Evolutionary conservation across 2,797 vertebrate genomes (phyloP), one percentile per base, ranked within the genome.

Genomic region (Parauchenoglanis punctatus): DNA sequence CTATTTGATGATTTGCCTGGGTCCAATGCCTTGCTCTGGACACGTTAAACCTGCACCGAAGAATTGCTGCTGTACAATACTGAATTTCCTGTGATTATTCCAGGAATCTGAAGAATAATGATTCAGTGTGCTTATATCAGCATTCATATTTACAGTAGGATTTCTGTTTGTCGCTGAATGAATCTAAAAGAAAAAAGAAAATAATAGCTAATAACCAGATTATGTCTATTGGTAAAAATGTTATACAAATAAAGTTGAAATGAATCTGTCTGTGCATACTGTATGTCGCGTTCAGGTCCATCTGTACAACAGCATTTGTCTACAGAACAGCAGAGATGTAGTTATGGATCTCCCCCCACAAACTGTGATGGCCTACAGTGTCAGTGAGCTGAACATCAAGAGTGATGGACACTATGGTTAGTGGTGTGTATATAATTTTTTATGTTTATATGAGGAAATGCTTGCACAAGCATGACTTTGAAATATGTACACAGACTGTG

Each of bases 281-380:
- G 58, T 63, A 8, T 82, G 61, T 17, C 52, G 58, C 3, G 15
- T 65, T 28, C 13, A 82, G 81, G 81, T 82, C 11, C 23, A 10
- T 8, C 23, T 81, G 17, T 18, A 31, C 15, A 2, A 67, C 7
- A 31, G 81, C 15, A 5, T 82, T n/a, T 80, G 5, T 88, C 83
- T 11, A 83, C 97, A 97, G 94, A 95, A 97, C 91, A 94, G 93
- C 40, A 82, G n/a, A 18, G 95, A 93, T 0, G 94, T 97, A 87
- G 93, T 94, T 40, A 86, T 99, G 89, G 96, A 97, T 93, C 97
- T 99, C 89, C 98, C 97, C 1, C 88, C 96, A 1, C 86, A 92
- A 25, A 97, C 98, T 0, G 91, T 97, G 61, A 92, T 99, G 25
- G 98, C 98, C 4, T 99, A 97, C 0, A 93, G 97, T 83, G 89